phyloP scores from a whole-genome alignment of 1,140 invertebrate species.

The Brachionus koreanus region DNA sequence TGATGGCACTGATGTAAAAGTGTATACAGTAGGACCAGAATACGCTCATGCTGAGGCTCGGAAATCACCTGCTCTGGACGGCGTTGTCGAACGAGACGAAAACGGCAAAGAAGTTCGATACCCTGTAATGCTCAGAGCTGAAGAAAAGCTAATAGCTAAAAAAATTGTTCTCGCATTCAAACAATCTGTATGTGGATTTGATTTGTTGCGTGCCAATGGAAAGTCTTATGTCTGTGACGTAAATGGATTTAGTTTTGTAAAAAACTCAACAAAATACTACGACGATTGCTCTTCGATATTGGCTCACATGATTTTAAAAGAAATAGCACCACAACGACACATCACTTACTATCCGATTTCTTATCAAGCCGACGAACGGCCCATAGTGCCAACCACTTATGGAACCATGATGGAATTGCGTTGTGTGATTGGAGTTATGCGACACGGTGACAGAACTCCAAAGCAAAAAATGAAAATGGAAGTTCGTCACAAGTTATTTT shows the following conservation, averaged over 20 bases:
- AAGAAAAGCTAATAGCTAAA: slow-evolving; percentile 96
- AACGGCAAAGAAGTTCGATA: slow-evolving; percentile 98
- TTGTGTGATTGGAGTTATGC: slow-evolving; percentile 94
- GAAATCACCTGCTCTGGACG: slow-evolving; percentile 88
- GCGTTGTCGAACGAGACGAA: slow-evolving; percentile 95
- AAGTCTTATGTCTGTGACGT: slow-evolving; percentile 99
- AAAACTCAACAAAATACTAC: slow-evolving; percentile 99
- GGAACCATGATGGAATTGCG: slow-evolving; percentile 99
- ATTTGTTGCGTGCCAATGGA: slow-evolving; percentile 91
- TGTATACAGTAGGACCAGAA: slow-evolving; percentile 90
- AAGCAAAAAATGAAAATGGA: slow-evolving; percentile 99
- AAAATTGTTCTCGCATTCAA: slow-evolving; percentile 97
- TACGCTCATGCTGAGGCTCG: slow-evolving; percentile 98
- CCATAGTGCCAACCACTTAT: slow-evolving; percentile 96
- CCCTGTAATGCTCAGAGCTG: slow-evolving; percentile 92
- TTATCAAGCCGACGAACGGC: slow-evolving; percentile 93
- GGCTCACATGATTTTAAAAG: slow-evolving; percentile 79
- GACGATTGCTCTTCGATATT: slow-evolving; percentile 95
- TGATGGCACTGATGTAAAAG: slow-evolving; percentile 88
- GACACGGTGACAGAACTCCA: slow-evolving; percentile 95
- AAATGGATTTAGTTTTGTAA: slow-evolving; percentile 99
- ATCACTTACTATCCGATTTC: slow-evolving; percentile 88
- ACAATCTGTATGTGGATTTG: slow-evolving; percentile 99
- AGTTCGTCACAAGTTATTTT: slow-evolving; percentile 97
- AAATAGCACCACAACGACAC: slow-evolving; percentile 85